A percentile compares a stretch with the other conserved stretches of the same genome.
Conservation (phyloP, 2,797 vertebrate species). For the Myotis findleyi region DNA sequence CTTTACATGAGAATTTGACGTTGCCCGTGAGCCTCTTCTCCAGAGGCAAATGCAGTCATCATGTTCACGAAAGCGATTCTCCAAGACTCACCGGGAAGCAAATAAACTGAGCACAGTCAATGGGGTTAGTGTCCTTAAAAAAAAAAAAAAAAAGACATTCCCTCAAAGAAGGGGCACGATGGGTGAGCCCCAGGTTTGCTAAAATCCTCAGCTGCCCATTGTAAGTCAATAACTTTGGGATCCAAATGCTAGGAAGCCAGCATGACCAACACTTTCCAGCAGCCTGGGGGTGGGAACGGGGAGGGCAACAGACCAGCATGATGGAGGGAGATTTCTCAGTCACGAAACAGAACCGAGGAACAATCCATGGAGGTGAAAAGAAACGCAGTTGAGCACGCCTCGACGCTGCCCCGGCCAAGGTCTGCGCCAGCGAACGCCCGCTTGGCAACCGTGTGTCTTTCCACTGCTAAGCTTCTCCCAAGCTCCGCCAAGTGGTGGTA, state of each 20-base stretch:
- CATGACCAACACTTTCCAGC: not conserved
- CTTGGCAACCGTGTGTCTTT: not conserved
- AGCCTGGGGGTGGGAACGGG: not conserved
- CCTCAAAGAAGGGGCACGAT: conserved; percentile 19
- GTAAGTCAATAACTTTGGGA: conserved; percentile 43
- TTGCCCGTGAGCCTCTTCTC: conserved; percentile 48
- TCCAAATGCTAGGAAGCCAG: conserved; percentile 28
- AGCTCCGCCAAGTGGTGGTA: not conserved
- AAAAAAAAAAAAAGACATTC: not conserved
- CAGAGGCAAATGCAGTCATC: conserved; percentile 39
- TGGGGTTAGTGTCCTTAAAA: conserved; percentile 38
- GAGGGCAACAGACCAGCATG: conserved; percentile 23
- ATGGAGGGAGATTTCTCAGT: conserved; percentile 59
- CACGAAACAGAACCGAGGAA: conserved; percentile 6
- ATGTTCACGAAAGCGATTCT: not conserved
- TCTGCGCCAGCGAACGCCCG: not conserved
- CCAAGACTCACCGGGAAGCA: conserved; percentile 31
- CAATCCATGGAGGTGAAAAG: conserved; percentile 62
- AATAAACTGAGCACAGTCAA: conserved; percentile 47
- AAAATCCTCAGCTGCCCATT: conserved; percentile 51
- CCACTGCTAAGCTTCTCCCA: not conserved
- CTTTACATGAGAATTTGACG: conserved; percentile 37
- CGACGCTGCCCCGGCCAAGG: not conserved
- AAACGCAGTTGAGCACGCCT: conserved; percentile 47
- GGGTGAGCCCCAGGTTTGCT: conserved; percentile 36